A percentile compares a stretch with the other conserved stretches of the same genome.
These are phyloP conservation scores for Andricus grossulariae DNA, from an alignment of 1,140 invertebrate species.

Conservation along the genomic window DNA sequence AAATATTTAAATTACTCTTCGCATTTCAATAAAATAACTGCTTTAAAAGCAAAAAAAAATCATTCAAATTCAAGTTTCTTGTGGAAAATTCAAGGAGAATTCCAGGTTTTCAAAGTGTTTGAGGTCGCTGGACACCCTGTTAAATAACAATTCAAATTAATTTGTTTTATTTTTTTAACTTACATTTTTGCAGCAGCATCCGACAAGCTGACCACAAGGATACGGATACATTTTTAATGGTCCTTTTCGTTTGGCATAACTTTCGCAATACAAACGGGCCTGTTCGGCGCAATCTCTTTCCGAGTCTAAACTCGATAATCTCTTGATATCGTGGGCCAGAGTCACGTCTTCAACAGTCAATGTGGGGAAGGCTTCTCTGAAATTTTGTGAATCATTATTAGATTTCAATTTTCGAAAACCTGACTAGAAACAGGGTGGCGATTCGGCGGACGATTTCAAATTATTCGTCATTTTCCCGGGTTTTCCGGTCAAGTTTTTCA, in stretches of 20 bases:
- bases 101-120: no score
- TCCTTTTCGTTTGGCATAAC: conserved; percentile 83
- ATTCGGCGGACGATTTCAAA: no score
- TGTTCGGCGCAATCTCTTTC: conserved; percentile 87
- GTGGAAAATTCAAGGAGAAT: no score
- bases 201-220: conserved; percentile 80
- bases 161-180: conserved; percentile 36
- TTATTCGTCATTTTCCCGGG: no score
- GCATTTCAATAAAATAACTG: no score
- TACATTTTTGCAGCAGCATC: conserved; percentile 81
- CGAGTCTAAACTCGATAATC: conserved; percentile 86
- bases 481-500: no score
- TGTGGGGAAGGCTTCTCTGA: conserved; percentile 91
- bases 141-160: conserved; percentile 5
- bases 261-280: conserved; percentile 88
- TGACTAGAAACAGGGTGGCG: no score
- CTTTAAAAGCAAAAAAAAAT: no score
- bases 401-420: no score
- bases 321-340: conserved; percentile 92
- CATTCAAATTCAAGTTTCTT: no score
- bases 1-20: no score
- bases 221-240: conserved; percentile 86
- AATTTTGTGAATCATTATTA: conserved; percentile 61
- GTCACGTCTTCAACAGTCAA: conserved; percentile 90
- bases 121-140: no score